phyloP scores from a whole-genome alignment of 2,113 vertebrate species.

The Pterocles orientalis region DNA sequence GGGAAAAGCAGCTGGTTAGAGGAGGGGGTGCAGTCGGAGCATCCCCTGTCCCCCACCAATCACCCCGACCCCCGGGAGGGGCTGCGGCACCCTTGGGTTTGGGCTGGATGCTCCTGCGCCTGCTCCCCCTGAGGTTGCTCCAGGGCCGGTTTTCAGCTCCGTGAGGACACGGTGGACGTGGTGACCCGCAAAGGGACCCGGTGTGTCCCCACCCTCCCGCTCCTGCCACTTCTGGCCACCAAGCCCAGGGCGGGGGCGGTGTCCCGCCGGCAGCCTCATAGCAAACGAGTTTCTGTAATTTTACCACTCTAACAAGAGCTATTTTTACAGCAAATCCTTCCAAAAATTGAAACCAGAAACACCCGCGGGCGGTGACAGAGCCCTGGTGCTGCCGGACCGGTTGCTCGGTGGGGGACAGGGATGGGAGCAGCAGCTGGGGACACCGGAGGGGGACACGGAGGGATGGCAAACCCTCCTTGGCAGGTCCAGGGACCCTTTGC shows the following conservation, averaged over 20 bases:
- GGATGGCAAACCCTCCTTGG: background rate
- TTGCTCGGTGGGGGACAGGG: rapidly evolving
- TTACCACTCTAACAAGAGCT: background rate
- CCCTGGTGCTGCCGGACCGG: background rate
- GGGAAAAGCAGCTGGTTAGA: background rate
- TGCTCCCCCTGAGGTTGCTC: background rate
- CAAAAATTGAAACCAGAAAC: slow-evolving; percentile 17
- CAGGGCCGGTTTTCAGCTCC: background rate
- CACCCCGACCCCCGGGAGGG: background rate
- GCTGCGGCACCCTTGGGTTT: background rate
- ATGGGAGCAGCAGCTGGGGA: rapidly evolving
- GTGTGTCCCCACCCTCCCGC: background rate
- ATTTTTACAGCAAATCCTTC: slow-evolving; percentile 22
- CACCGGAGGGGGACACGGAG: rapidly evolving
- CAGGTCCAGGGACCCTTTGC: background rate
- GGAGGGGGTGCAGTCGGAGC: background rate
- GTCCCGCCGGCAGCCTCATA: background rate
- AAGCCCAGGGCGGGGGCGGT: background rate
- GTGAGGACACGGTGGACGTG: rapidly evolving
- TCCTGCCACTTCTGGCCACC: background rate
- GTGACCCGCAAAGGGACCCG: background rate
- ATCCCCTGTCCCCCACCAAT: no score
- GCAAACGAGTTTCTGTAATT: background rate
- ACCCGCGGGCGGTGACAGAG: background rate
- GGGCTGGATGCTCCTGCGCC: background rate